phyloP scores from a whole-genome alignment of 2,113 vertebrate species.

The Aspidoscelis tigris region DNA sequence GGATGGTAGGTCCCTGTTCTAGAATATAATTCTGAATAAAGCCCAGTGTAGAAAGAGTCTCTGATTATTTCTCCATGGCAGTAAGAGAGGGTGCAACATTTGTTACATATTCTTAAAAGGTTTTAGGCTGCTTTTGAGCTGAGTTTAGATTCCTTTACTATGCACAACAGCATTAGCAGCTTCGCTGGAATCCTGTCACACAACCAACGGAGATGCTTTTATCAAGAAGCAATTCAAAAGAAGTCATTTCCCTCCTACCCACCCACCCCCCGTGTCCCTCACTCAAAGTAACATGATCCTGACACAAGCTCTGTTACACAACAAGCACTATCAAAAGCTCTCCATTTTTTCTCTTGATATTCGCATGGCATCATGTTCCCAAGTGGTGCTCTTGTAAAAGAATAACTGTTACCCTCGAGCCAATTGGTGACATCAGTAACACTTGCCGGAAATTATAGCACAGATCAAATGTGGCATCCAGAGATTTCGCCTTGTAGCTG shows the following conservation, averaged over 20 bases:
- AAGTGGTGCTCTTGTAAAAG: constrained; percentile 59
- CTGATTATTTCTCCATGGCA: constrained; percentile 6
- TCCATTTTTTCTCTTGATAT: constrained; percentile 45
- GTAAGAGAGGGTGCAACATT: neutral
- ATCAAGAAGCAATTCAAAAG: constrained; percentile 44
- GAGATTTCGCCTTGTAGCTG: constrained; percentile 54
- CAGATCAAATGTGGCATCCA: constrained; percentile 62
- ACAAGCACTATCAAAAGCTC: constrained; percentile 36
- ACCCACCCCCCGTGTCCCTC: constrained; percentile 4
- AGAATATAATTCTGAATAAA: too few species aligned
- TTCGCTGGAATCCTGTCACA: constrained; percentile 57
- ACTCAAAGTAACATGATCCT: constrained; percentile 21
- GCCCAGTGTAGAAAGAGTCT: too few species aligned
- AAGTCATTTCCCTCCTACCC: neutral
- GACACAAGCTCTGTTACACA: constrained; percentile 47
- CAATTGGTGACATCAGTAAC: constrained; percentile 63
- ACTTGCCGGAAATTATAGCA: constrained; percentile 64
- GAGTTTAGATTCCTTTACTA: constrained; percentile 48
- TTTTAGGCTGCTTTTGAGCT: constrained; percentile 26
- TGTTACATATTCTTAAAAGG: constrained; percentile 35
- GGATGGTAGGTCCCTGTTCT: too few species aligned
- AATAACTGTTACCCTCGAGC: constrained; percentile 57
- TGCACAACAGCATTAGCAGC: constrained; percentile 51
- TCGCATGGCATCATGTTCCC: constrained; percentile 46
- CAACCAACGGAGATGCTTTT: constrained; percentile 43